phyloP scores from a whole-genome alignment of 2,888 invertebrate species.

The Acronicta aceris region DNA sequence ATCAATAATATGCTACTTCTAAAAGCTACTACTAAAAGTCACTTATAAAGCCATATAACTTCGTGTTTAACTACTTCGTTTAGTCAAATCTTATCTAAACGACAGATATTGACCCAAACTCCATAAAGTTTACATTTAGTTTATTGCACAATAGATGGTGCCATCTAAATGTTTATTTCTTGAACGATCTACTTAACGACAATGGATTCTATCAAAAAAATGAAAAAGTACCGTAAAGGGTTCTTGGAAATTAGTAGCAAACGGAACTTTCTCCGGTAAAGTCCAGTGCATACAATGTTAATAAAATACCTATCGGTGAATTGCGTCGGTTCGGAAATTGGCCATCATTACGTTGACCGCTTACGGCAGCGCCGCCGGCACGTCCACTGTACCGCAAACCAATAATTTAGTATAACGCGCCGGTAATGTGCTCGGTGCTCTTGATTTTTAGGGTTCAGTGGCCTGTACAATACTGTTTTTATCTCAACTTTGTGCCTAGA shows the following conservation, averaged over 20 bases:
- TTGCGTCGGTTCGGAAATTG: constrained; percentile 73
- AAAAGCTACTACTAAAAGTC: too few relatives aligned
- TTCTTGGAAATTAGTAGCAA: constrained; percentile 30
- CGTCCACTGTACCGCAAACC: constrained; percentile 67
- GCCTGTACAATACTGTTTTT: constrained; percentile 54
- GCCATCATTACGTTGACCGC: constrained; percentile 73
- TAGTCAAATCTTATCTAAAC: constrained; percentile 24
- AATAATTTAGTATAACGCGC: constrained; percentile 73
- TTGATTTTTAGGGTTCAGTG: constrained; percentile 64
- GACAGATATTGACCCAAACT: constrained; percentile 29
- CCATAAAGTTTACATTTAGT: constrained; percentile 36
- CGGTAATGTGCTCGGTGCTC: constrained; percentile 71
- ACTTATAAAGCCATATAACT: constrained; percentile 6
- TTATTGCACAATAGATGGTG: constrained; percentile 31
- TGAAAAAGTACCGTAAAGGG: constrained; percentile 38
- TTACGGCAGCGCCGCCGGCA: constrained; percentile 68
- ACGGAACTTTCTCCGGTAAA: constrained; percentile 53
- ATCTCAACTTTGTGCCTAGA: constrained; percentile 40
- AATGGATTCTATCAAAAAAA: constrained; percentile 31
- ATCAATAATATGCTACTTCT: constrained; percentile 1
- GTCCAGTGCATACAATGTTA: constrained; percentile 42
- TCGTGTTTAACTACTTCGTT: constrained; percentile 14
- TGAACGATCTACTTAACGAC: constrained; percentile 34
- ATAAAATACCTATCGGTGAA: constrained; percentile 62
- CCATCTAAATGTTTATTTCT: constrained; percentile 19